phyloP scores from a whole-genome alignment of 2,888 invertebrate species.

The Sepiola atlantica region DNA sequence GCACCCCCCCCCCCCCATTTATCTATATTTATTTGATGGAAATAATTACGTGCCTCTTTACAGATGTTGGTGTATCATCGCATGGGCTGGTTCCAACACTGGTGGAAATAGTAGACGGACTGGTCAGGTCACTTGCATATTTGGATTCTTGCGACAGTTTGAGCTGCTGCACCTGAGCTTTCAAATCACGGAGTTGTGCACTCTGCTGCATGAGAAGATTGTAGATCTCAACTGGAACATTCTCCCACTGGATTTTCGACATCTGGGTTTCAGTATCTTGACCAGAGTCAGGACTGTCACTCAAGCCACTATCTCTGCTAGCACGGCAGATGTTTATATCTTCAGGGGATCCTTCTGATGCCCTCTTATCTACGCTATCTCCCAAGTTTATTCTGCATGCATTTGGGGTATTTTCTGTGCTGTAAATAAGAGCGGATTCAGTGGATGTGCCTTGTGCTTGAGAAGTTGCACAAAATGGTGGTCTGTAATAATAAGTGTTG shows the following conservation, averaged over 20 bases:
- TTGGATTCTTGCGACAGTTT: slow-evolving; percentile 57
- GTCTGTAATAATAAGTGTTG: slow-evolving; percentile 9
- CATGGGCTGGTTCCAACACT: background rate
- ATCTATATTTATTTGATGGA: background rate
- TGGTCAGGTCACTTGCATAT: background rate
- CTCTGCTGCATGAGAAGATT: slow-evolving; percentile 69
- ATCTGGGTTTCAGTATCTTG: background rate
- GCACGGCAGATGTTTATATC: slow-evolving; percentile 60
- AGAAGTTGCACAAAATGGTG: background rate
- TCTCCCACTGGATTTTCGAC: slow-evolving; percentile 60
- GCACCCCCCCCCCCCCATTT: too few species aligned
- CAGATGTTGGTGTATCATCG: background rate
- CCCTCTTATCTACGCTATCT: slow-evolving; percentile 50
- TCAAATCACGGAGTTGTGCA: slow-evolving; percentile 67
- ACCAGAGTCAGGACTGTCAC: slow-evolving; percentile 63
- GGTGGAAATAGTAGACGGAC: background rate
- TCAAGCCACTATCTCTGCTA: slow-evolving; percentile 69
- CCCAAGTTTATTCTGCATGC: slow-evolving; percentile 49
- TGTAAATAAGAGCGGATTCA: slow-evolving; percentile 16
- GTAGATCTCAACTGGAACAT: slow-evolving; percentile 68
- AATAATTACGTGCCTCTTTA: background rate
- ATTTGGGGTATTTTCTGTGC: slow-evolving; percentile 43
- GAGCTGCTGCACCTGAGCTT: slow-evolving; percentile 69
- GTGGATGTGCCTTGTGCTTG: too few species aligned
- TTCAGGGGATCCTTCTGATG: slow-evolving; percentile 54